Conservation (phyloP, 2,113 vertebrate species). For the Spea bombifrons region DNA sequence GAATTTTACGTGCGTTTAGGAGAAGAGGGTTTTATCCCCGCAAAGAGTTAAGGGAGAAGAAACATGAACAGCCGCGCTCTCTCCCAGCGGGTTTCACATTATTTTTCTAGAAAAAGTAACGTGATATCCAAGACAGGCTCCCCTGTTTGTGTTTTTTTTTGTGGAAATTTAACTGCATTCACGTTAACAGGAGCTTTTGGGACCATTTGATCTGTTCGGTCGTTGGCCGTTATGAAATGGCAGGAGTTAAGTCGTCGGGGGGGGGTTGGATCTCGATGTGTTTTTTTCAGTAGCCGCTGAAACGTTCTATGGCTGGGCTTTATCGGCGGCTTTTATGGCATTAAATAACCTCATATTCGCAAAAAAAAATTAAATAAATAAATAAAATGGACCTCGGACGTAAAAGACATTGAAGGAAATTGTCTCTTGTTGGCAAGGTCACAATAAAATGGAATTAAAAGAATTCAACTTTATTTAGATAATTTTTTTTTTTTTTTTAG, state of each 20-base stretch:
- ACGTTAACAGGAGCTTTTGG: neutral
- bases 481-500: no score
- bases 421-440: no score
- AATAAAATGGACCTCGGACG: no score
- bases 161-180: constrained; percentile 34
- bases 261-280: neutral
- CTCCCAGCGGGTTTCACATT: constrained; percentile 31
- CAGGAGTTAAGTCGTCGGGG: constrained; percentile 23
- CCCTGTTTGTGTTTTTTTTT: constrained; percentile 23
- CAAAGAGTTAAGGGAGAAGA: constrained; percentile 32
- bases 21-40: neutral
- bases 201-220: neutral
- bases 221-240: neutral
- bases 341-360: neutral
- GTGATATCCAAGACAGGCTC: constrained; percentile 29
- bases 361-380: no score
- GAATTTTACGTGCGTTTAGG: no score
- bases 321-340: neutral
- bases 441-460: no score
- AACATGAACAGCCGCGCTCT: constrained; percentile 21
- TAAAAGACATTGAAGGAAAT: no score
- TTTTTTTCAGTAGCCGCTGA: constrained; percentile 13
- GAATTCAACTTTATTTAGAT: no score
- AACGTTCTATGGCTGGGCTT: constrained; percentile 11
- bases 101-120: constrained; percentile 35